Conservation (phyloP, 1,140 invertebrate species). For the Drosophila takahashii region DNA sequence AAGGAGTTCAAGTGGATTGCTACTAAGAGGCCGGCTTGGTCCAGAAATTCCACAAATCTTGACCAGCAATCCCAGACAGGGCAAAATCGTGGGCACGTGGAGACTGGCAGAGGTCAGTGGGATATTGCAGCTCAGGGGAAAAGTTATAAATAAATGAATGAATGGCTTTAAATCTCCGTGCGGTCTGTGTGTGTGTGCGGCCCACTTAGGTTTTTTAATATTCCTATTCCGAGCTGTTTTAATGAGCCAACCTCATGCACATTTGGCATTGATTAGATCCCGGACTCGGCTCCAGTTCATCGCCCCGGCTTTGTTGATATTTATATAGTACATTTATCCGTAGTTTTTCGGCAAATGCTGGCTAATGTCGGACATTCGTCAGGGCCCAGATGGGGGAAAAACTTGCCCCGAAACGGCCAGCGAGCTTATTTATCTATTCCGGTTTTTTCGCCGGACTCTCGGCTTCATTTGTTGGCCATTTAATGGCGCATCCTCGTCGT, state of each 20-base stretch:
- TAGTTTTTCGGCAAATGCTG: slow-evolving; percentile 11
- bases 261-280: slow-evolving; percentile 30
- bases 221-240: neutral
- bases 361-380: slow-evolving; percentile 41
- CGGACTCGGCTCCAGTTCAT: neutral
- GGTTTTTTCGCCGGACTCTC: neutral
- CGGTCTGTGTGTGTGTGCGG: too few relatives aligned
- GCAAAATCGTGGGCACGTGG: neutral
- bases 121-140: neutral
- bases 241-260: slow-evolving; percentile 1
- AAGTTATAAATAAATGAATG: neutral
- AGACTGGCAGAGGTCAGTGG: too few relatives aligned
- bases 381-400: neutral
- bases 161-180: neutral
- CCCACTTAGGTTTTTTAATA: neutral
- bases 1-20: slow-evolving; percentile 14
- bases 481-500: slow-evolving; percentile 28
- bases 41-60: neutral
- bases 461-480: slow-evolving; percentile 54
- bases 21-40: neutral
- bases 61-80: neutral
- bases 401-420: slow-evolving; percentile 5
- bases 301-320: neutral
- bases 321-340: neutral
- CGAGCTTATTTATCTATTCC: slow-evolving; percentile 27